phyloP scores from a whole-genome alignment of 2,113 vertebrate species.

The Neolamprologus sp. region DNA sequence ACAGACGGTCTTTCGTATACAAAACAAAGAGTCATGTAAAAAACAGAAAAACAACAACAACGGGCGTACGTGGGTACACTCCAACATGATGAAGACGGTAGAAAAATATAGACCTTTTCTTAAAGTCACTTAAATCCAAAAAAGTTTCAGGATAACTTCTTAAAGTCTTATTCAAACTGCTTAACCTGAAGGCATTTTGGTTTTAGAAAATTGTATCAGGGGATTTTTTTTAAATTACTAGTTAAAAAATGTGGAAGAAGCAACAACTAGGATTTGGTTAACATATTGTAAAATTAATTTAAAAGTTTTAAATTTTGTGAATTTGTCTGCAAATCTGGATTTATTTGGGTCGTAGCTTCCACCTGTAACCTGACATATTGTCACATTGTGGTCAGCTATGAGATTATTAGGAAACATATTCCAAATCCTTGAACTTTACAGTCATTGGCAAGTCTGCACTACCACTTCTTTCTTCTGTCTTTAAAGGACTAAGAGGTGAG shows the following conservation, averaged over 20 bases:
- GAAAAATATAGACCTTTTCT: conserved; percentile 57
- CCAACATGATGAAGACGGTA: conserved; percentile 22
- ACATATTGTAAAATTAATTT: neutral
- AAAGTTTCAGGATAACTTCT: conserved; percentile 18
- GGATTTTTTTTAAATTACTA: neutral
- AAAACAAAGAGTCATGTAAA: conserved; percentile 25
- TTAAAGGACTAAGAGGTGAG: neutral
- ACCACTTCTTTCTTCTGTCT: neutral
- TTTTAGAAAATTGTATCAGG: conserved; percentile 26
- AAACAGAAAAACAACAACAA: neutral
- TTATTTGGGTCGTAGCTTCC: neutral
- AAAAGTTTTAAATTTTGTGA: neutral
- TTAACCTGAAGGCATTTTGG: conserved; percentile 63
- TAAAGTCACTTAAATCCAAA: conserved; percentile 36
- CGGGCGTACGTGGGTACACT: neutral
- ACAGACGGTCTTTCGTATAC: conserved; percentile 2
- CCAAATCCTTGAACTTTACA: neutral
- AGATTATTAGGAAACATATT: neutral
- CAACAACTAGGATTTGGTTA: neutral
- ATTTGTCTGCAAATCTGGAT: neutral
- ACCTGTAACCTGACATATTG: neutral
- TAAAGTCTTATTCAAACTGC: conserved; percentile 27
- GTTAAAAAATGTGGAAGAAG: neutral
- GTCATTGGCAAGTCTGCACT: neutral
- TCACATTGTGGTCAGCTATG: neutral